Conservation (phyloP, 2,113 vertebrate genomes). For the Polypterus senegalus region DNA sequence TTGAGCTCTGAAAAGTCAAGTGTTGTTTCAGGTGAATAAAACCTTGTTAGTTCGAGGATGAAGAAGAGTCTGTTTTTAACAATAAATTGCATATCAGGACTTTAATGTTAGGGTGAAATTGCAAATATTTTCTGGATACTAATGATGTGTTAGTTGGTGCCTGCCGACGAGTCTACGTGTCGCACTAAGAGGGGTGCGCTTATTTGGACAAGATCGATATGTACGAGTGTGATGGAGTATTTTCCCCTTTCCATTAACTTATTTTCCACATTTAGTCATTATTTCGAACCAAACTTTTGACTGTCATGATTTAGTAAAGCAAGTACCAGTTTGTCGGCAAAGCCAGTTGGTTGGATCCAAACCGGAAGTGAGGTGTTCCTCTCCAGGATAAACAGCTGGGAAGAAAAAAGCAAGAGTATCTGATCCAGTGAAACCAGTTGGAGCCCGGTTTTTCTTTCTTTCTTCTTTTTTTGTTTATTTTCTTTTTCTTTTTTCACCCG, state of each 20-base stretch:
- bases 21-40: neutral
- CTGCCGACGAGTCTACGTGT: neutral
- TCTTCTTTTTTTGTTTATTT: neutral
- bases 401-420: neutral
- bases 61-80: neutral
- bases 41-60: neutral
- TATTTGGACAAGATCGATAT: neutral
- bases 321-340: neutral
- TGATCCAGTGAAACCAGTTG: neutral
- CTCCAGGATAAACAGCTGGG: neutral
- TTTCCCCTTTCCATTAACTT: too few relatives aligned
- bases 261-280: too few relatives aligned
- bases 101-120: neutral
- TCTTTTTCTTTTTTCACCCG: neutral
- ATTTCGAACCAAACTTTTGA: too few relatives aligned
- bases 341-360: conserved; percentile 3
- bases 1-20: neutral
- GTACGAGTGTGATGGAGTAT: neutral
- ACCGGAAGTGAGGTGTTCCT: conserved; percentile 60
- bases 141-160: conserved; percentile 2
- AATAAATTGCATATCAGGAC: neutral
- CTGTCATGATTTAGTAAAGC: neutral
- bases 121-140: neutral
- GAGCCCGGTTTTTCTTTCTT: neutral
- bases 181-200: neutral